A percentile compares a stretch with the other conserved stretches of the same genome.
Conservation (phyloP, 2,888 invertebrate species). For the Thera obeliscata region DNA sequence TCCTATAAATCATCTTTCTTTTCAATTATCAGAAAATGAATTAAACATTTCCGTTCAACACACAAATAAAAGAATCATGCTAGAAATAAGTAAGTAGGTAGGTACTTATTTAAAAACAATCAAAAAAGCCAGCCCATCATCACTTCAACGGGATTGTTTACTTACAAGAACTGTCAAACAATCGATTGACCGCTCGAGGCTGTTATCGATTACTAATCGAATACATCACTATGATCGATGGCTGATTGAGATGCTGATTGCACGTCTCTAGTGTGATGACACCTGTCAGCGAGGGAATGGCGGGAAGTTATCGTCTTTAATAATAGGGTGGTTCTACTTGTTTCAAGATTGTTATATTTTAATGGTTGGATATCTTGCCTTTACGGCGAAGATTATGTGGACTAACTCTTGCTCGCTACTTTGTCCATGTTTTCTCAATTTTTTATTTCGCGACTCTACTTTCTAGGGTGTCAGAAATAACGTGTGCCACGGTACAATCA, state of each 20-base stretch:
- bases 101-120: not conserved
- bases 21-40: no score
- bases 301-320: conserved; percentile 2
- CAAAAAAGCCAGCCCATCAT: not conserved
- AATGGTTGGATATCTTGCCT: not conserved
- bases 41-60: no score
- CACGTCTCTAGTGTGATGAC: conserved; percentile 13
- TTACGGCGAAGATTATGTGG: not conserved
- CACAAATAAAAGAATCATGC: no score
- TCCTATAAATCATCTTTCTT: no score
- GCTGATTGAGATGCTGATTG: conserved; percentile 23
- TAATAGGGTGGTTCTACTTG: not conserved
- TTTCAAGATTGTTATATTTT: conserved; percentile 1
- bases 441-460: no score
- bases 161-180: conserved; percentile 10
- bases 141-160: conserved; percentile 6
- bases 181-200: conserved; percentile 14
- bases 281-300: conserved; percentile 13
- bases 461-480: no score
- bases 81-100: not conserved
- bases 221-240: conserved; percentile 25
- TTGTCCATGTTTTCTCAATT: not conserved
- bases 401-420: not conserved
- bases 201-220: conserved; percentile 13
- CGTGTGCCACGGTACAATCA: no score